Conservation (phyloP, 2,888 invertebrate genomes). For the Drosophila neoperkinsi region DNA sequence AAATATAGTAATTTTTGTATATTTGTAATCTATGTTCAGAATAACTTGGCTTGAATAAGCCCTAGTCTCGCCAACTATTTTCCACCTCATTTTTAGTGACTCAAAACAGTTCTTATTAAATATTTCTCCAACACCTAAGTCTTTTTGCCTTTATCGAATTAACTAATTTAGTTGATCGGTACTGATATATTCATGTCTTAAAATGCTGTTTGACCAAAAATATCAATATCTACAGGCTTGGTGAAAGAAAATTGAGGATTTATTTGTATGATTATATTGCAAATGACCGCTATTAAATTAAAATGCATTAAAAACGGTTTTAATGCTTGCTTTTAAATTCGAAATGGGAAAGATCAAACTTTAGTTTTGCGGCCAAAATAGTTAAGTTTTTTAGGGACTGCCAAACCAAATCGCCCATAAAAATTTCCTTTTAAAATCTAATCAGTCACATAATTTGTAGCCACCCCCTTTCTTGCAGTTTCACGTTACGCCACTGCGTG, state of each 20-base stretch:
- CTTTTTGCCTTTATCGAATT: neutral
- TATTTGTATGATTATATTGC: neutral
- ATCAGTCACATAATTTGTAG: neutral
- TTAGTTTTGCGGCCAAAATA: neutral
- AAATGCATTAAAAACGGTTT: neutral
- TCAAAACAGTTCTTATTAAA: neutral
- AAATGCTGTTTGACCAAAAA: no score
- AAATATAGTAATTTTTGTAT: neutral
- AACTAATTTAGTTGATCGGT: no score
- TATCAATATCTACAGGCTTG: no score
- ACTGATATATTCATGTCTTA: no score
- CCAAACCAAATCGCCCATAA: neutral
- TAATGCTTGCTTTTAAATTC: neutral
- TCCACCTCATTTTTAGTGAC: neutral
- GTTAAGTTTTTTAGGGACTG: neutral
- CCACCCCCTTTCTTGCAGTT: conserved; percentile 2
- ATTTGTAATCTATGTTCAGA: no score
- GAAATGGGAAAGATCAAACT: neutral
- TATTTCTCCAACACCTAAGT: neutral
- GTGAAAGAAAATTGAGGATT: neutral
- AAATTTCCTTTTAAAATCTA: neutral
- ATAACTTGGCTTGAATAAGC: neutral
- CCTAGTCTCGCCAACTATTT: neutral
- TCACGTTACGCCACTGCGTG: conserved; percentile 19
- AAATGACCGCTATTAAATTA: neutral